Evolutionary conservation across 92 coral and sea anemone species (phyloP).

Genomic region (Umimayanthus chanpuru): DNA sequence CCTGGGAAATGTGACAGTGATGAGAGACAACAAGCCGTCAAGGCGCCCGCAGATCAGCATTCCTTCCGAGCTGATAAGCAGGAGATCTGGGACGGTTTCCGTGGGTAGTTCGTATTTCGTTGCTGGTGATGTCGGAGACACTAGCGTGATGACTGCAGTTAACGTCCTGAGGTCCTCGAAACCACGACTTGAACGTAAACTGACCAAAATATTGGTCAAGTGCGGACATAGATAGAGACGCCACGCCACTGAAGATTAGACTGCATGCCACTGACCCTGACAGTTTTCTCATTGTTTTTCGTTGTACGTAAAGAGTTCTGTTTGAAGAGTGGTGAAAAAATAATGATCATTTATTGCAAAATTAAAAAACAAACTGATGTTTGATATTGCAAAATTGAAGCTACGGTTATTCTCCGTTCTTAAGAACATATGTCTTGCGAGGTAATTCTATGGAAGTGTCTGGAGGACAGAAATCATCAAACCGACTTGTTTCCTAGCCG

Average conservation of each 20-base stretch:
- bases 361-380: too few relatives aligned
- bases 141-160: neutral
- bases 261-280: neutral
- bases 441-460: too few relatives aligned
- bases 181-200: neutral
- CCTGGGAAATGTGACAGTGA: neutral
- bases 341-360: too few relatives aligned
- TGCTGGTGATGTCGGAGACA: constrained; percentile 3
- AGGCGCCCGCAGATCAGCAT: neutral
- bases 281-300: neutral
- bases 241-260: neutral
- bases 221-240: neutral
- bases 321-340: neutral
- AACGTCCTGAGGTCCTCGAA: neutral
- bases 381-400: too few relatives aligned
- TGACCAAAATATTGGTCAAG: neutral
- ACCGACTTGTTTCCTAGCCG: too few relatives aligned
- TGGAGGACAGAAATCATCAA: too few relatives aligned
- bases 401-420: too few relatives aligned
- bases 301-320: neutral
- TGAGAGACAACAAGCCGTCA: neutral
- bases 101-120: neutral
- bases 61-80: neutral
- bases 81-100: neutral
- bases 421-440: too few relatives aligned